Base-by-base conservation (phyloP, 2,113 vertebrate genomes). In the Hippocampus barbouri region DNA sequence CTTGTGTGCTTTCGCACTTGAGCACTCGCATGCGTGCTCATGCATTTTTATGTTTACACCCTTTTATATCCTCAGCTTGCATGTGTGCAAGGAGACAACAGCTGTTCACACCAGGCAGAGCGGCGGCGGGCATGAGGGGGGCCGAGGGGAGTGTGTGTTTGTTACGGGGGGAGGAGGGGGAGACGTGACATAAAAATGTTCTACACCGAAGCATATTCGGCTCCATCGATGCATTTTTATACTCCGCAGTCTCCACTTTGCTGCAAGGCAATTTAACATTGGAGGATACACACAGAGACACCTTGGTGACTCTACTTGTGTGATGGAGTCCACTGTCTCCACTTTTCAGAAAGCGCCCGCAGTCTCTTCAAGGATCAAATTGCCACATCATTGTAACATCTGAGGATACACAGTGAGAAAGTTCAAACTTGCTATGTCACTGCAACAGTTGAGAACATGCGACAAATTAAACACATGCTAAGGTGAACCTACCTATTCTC, bases 91-190 rank as follows among this genome's bases (percentile, higher is more conserved):
- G 74, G 65, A 69, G 23, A 83, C 63, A 79, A 66, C 87, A 90
- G 83, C 89, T 91, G 87, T 74, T 88, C 74, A 51, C 77, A 85
- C 85, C 83, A 79, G 85, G 76, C 80, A 71, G 72, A 15, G 66
- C 69, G 53, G 59, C 60, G 62, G 41, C 57, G 27, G 30, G 16
- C 3, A 72, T 56, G 34, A 38, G 34, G 34, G 34, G 34, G 5
- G 34, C 34, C 34, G 34, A 38, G 34, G 34, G 34, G 34, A 7
- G 34, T 38, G 34, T 5, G 34, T 38, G 34, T 38, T 38, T 38
- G 34, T 38, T 38, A 38, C 34, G 0, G 34, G 34, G 34, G 34
- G 5, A 5, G 51, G 66, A n/a, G 65, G 67, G 25, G 41, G 76
- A 43, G 57, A 64, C 69, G 79, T 79, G 81, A 77, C 81, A 73